Percentiles rank a stretch among this genome's conserved stretches.
Conservation (phyloP, 2,113 vertebrate genomes). For the Perccottus glenii region DNA sequence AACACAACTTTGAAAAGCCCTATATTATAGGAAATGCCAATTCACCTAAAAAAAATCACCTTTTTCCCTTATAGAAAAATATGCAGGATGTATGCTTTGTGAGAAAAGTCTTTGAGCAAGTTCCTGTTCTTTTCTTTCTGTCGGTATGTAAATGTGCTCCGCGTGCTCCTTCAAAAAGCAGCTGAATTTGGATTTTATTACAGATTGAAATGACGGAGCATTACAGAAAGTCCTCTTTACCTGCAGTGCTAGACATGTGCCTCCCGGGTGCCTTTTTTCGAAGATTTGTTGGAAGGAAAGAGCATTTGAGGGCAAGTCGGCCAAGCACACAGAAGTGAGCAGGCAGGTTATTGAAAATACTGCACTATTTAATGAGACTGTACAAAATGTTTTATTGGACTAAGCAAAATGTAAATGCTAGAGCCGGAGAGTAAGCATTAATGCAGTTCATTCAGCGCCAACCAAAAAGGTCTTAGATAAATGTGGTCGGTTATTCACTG, state of each 20-base stretch:
- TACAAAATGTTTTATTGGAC: slow-evolving; percentile 4
- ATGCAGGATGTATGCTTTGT: slow-evolving; percentile 14
- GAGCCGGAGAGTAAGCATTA: background rate
- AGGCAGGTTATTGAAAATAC: slow-evolving; percentile 9
- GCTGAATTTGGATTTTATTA: slow-evolving; percentile 44
- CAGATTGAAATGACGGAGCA: slow-evolving; percentile 30
- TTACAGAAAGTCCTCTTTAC: slow-evolving; percentile 14
- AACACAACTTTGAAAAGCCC: slow-evolving; percentile 2
- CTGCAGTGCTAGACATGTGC: slow-evolving; percentile 17
- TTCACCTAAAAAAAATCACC: background rate
- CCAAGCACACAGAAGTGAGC: background rate
- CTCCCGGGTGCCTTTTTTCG: slow-evolving; percentile 36
- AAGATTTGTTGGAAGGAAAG: slow-evolving; percentile 49
- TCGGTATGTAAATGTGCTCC: slow-evolving; percentile 44
- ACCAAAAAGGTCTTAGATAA: slow-evolving; percentile 5
- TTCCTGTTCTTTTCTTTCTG: slow-evolving; percentile 17
- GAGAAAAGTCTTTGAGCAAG: background rate
- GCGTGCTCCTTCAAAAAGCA: slow-evolving; percentile 30
- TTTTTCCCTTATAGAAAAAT: slow-evolving; percentile 3
- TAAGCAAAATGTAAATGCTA: slow-evolving; percentile 14
- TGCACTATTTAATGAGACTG: slow-evolving; percentile 16
- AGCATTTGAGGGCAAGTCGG: slow-evolving; percentile 31
- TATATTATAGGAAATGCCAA: slow-evolving; percentile 1
- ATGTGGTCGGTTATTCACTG: background rate
- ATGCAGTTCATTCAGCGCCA: background rate